These are phyloP conservation scores for Formica aserva DNA, from an alignment of 2,888 invertebrate genomes.

Conservation along the genomic window DNA sequence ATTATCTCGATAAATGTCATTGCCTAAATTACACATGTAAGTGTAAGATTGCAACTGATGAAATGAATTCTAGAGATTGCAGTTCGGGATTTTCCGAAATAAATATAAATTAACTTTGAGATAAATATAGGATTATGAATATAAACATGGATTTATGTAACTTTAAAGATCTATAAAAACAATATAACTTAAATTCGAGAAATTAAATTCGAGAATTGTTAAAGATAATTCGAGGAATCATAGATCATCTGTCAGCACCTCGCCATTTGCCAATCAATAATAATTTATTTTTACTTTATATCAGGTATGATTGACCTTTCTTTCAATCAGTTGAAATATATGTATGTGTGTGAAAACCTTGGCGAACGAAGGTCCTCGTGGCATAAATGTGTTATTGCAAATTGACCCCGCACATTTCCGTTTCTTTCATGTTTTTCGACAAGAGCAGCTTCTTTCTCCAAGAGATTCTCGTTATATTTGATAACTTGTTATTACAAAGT, in stretches of 20 bases:
- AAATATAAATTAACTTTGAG: neutral
- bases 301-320: neutral
- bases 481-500: neutral
- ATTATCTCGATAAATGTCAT: slow-evolving; percentile 22
- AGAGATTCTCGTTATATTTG: neutral
- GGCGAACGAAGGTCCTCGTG: neutral
- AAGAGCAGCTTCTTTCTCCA: neutral
- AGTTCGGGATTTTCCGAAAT: neutral
- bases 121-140: neutral
- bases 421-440: neutral
- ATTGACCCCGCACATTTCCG: neutral
- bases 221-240: neutral
- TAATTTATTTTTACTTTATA: neutral
- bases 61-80: slow-evolving; percentile 1
- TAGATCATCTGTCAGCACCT: neutral
- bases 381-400: neutral
- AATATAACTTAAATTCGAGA: neutral
- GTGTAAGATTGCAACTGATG: slow-evolving; percentile 2
- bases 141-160: neutral
- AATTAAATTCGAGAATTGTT: neutral
- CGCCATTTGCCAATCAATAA: neutral
- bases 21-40: slow-evolving; percentile 9
- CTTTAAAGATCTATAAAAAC: neutral
- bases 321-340: neutral
- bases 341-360: neutral